Evolutionary conservation across 2,888 invertebrate species (phyloP).

Genomic region (Zeuzera pyrina): DNA sequence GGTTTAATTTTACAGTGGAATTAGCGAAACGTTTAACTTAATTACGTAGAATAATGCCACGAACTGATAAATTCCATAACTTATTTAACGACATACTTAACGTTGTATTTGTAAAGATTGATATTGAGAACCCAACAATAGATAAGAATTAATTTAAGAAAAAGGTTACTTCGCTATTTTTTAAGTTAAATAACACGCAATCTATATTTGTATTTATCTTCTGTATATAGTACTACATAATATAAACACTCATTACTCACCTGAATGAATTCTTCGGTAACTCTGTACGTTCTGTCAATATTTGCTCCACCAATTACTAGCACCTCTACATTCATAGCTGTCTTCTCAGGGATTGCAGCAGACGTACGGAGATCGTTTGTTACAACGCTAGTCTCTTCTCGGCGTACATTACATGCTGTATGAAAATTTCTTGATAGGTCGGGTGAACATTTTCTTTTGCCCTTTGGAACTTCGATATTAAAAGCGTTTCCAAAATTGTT

Average conservation of each 20-base stretch:
- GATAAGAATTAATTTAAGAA: no score
- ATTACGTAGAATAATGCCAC: no score
- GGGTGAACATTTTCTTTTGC: slow-evolving; percentile 18
- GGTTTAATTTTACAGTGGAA: no score
- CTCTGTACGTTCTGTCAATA: slow-evolving; percentile 79
- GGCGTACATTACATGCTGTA: slow-evolving; percentile 28
- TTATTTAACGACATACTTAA: no score
- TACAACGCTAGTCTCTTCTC: slow-evolving; percentile 9
- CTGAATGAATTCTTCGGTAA: slow-evolving; percentile 75
- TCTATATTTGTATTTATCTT: no score
- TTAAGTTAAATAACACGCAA: no score
- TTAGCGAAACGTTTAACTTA: no score
- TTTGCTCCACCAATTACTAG: slow-evolving; percentile 86
- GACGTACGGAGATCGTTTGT: slow-evolving; percentile 17
- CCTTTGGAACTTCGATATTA: slow-evolving; percentile 34
- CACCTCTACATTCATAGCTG: slow-evolving; percentile 40
- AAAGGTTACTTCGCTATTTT: no score
- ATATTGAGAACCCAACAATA: no score
- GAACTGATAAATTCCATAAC: no score
- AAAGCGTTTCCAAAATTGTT: slow-evolving; percentile 29
- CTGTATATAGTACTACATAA: no score
- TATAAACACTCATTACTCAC: slow-evolving; percentile 60
- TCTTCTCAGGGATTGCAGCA: slow-evolving; percentile 8
- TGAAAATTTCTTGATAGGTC: slow-evolving; percentile 34
- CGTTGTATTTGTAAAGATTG: no score